phyloP scores from a whole-genome alignment of 2,113 vertebrate genomes.

The Holacanthus passer region DNA sequence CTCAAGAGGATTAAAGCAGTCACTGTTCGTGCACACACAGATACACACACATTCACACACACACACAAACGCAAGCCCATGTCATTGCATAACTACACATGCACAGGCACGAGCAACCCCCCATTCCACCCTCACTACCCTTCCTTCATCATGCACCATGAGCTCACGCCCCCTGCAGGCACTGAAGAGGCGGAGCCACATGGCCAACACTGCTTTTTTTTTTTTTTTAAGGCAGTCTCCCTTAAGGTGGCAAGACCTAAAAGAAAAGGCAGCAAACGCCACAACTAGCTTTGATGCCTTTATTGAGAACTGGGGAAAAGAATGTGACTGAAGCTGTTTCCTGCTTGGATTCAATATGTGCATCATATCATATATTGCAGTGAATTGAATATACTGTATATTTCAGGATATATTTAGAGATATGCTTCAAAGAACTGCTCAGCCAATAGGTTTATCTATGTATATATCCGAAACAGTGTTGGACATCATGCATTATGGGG shows the following conservation, averaged over 20 bases:
- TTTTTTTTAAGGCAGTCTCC: constrained; percentile 67
- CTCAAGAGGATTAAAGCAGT: constrained; percentile 77
- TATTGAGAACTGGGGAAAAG: background rate
- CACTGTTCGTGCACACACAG: constrained; percentile 40
- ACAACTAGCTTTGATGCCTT: background rate
- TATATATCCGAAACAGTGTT: background rate
- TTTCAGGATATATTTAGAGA: background rate
- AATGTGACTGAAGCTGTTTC: background rate
- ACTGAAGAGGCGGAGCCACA: constrained; percentile 66
- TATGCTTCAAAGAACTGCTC: too few relatives aligned
- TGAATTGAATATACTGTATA: background rate
- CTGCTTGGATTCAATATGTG: background rate
- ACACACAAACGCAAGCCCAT: constrained; percentile 58
- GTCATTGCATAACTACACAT: constrained; percentile 88
- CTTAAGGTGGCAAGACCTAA: constrained; percentile 64
- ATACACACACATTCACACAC: constrained; percentile 23
- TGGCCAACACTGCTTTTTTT: constrained; percentile 41
- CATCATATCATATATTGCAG: background rate
- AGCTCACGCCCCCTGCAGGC: constrained; percentile 80
- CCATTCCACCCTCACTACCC: constrained; percentile 23
- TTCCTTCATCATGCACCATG: constrained; percentile 75
- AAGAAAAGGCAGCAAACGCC: background rate
- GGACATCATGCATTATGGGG: background rate
- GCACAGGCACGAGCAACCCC: constrained; percentile 80
- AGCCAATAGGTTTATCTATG: background rate